Evolutionary conservation across 2,888 invertebrate species (phyloP).

Genomic region (Drosophila kokeensis): DNA sequence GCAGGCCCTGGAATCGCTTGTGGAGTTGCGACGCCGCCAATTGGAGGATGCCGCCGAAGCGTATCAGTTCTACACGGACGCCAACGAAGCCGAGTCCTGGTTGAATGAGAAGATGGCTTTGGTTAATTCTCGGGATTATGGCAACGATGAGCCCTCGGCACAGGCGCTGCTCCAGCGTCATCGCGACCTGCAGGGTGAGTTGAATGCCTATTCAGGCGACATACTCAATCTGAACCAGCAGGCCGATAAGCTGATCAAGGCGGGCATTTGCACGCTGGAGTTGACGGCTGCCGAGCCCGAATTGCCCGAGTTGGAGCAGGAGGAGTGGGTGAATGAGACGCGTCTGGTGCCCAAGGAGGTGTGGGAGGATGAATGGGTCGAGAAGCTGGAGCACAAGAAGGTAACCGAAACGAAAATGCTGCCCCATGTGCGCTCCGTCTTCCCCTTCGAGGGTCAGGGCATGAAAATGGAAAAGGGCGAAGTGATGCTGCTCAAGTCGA

Average conservation of each 20-base stretch:
- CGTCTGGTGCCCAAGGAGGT: constrained; percentile 95
- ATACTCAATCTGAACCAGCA: constrained; percentile 92
- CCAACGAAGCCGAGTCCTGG: constrained; percentile 99
- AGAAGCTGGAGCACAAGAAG: constrained; percentile 93
- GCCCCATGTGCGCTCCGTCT: constrained; percentile 94
- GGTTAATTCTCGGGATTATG: constrained; percentile 95
- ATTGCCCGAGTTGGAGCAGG: constrained; percentile 87
- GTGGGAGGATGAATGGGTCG: constrained; percentile 96
- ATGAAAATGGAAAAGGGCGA: constrained; percentile 97
- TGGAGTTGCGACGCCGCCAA: constrained; percentile 90
- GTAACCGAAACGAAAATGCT: constrained; percentile 94
- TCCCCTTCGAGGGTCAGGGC: constrained; percentile 96
- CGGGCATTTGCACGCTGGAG: constrained; percentile 88
- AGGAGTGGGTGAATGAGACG: constrained; percentile 92
- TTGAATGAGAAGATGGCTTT: constrained; percentile 97
- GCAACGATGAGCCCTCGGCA: constrained; percentile 96
- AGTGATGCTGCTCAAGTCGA: constrained; percentile 94
- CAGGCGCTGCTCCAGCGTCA: constrained; percentile 95
- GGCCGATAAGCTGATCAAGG: constrained; percentile 90
- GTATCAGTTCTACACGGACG: constrained; percentile 98
- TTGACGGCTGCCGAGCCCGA: constrained; percentile 87
- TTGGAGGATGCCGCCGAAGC: constrained; percentile 96
- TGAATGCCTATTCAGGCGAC: constrained; percentile 95
- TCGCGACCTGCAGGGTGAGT: constrained; percentile 93
- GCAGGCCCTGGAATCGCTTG: constrained; percentile 94